phyloP scores from a whole-genome alignment of 2,888 invertebrate genomes.

The Apodemia duryi region DNA sequence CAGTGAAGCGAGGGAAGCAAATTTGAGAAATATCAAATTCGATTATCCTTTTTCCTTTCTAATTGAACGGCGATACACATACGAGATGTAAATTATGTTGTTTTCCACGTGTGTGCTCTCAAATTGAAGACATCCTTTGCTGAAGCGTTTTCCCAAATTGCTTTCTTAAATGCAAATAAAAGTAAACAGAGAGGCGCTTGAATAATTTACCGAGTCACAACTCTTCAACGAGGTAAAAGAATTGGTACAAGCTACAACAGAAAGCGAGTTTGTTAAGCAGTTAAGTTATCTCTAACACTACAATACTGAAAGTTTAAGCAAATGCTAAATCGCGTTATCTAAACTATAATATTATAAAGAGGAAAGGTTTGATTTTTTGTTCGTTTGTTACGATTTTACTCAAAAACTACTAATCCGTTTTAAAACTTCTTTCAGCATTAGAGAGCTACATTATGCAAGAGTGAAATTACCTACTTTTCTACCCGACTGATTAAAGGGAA shows the following conservation, averaged over 20 bases:
- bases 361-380: no score
- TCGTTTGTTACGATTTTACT: no score
- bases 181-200: slow-evolving; percentile 51
- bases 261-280: background rate
- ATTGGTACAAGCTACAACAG: slow-evolving; percentile 2
- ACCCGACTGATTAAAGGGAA: no score
- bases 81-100: slow-evolving; percentile 22
- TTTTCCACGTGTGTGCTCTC: slow-evolving; percentile 24
- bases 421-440: no score
- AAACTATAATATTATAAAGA: no score
- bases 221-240: slow-evolving; percentile 19
- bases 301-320: no score
- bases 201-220: slow-evolving; percentile 52
- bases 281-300: no score
- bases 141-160: slow-evolving; percentile 42
- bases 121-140: slow-evolving; percentile 22
- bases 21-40: background rate
- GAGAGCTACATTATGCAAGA: no score
- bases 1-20: background rate
- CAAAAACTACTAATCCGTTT: no score
- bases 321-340: no score
- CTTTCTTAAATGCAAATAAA: slow-evolving; percentile 59
- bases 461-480: no score
- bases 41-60: slow-evolving; percentile 1
- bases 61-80: slow-evolving; percentile 16